phyloP scores from a whole-genome alignment of 2,888 invertebrate species.

The Zele albiditarsus region DNA sequence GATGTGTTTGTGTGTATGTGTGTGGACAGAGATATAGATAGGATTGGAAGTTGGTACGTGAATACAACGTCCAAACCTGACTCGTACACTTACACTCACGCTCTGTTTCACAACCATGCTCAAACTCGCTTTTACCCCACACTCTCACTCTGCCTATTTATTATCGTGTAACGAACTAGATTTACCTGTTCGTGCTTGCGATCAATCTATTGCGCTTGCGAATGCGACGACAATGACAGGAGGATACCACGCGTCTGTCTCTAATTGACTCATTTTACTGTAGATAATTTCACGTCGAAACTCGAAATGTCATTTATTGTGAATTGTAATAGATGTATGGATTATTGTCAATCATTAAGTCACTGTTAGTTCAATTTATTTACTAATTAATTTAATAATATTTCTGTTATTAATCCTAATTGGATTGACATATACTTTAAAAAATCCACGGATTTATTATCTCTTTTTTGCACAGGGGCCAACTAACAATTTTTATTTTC shows the following conservation, averaged over 20 bases:
- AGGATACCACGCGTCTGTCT: not conserved
- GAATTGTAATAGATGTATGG: not conserved
- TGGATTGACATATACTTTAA: no score
- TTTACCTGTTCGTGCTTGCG: conserved; percentile 31
- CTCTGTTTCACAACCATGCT: not conserved
- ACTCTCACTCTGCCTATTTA: conserved; percentile 36
- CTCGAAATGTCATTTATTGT: not conserved
- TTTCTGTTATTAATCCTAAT: not conserved
- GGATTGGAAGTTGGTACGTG: not conserved
- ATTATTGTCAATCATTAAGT: not conserved
- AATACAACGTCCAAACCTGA: not conserved
- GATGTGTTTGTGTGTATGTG: not conserved
- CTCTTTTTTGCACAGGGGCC: no score
- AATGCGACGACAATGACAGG: conserved; percentile 34
- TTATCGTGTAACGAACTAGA: conserved; percentile 43
- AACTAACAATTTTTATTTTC: no score
- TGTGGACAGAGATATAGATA: not conserved
- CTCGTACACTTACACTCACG: not conserved
- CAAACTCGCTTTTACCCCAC: conserved; percentile 2
- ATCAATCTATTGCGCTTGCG: conserved; percentile 25
- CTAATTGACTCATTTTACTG: conserved; percentile 21
- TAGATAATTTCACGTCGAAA: not conserved
- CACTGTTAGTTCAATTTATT: not conserved
- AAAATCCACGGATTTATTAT: no score
- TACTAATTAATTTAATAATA: not conserved